Evolutionary conservation across 2,888 invertebrate genomes (phyloP), one percentile per base, ranked within the genome.

Genomic region (Oligia latruncula): DNA sequence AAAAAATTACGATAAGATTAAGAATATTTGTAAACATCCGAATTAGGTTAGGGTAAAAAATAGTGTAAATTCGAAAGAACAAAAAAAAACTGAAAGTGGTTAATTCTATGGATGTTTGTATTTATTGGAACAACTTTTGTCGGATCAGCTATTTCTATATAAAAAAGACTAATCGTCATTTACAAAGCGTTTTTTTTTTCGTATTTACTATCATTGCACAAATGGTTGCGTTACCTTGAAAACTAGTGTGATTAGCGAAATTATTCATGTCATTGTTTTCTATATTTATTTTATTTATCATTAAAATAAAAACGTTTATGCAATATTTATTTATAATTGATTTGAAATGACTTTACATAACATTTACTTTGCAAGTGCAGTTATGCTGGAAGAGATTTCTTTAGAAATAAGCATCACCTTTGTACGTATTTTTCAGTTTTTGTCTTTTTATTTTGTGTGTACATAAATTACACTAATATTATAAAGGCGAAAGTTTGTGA

Each of bases 201-300:
- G 43, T 43, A 46, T 46, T 49, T 49, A 68, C 23, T 71, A 17
- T 23, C 6, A 68, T 78, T 78, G 64, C 52, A 55, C 15, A 73
- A 29, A 66, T 49, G 13, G 49, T 23, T 43, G 17, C 20, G 23
- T 52, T 15, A 67, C 52, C 82, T 73, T 77, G 60, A 35, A 77
- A 77, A 66, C 13, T 66, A 52, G 20, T 40, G 17, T 20, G 70
- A 77, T 81, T 52, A 60, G 35, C 4, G n/a, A 43, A 81, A 82
- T 81, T 77, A 83, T 82, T 76, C 76, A 81, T 82, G 77, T 71
- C 83, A n/a, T 81, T 77, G 70, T 81, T 81, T 60, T 43, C 9
- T 43, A 52, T 76, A 29, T 76, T 49, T 74, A 40, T 66, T 58
- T 52, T 64, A 20, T n/a, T 17, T 52, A 23, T 62, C 17, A 17